A percentile compares a stretch with the other conserved stretches of the same genome.
These are phyloP conservation scores for Eueremaeus valkanovi DNA, from an alignment of 2,888 invertebrate species.

Conservation along the genomic window DNA sequence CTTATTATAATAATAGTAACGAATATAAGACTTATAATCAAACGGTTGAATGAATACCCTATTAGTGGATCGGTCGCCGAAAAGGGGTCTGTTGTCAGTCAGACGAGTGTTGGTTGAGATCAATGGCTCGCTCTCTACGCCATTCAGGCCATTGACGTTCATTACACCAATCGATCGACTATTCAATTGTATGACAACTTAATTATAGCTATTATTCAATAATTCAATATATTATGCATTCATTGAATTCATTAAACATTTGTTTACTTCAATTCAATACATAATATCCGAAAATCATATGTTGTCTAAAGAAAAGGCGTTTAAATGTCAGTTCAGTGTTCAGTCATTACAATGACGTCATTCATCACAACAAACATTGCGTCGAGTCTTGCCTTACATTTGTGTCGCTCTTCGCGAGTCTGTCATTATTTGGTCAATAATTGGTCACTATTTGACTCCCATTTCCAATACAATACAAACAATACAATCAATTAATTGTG, in stretches of 20 bases:
- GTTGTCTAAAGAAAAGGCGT: neutral
- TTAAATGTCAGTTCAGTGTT: neutral
- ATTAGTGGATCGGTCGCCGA: constrained; percentile 15
- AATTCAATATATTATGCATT: neutral
- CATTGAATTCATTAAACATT: neutral
- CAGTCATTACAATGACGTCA: neutral
- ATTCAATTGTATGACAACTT: too few relatives aligned
- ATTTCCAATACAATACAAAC: too few relatives aligned
- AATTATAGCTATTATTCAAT: too few relatives aligned
- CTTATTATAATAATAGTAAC: too few relatives aligned
- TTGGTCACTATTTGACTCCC: too few relatives aligned
- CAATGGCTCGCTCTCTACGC: constrained; percentile 27
- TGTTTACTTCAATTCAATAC: neutral
- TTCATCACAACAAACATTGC: neutral
- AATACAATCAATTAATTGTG: too few relatives aligned
- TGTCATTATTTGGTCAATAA: too few relatives aligned
- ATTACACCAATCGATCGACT: neutral
- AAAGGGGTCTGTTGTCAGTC: constrained; percentile 30
- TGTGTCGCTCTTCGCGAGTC: too few relatives aligned
- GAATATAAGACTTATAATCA: too few relatives aligned
- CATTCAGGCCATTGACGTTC: neutral
- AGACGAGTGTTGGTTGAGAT: neutral
- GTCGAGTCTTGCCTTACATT: too few relatives aligned
- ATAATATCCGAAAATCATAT: neutral
- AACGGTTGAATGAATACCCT: constrained; percentile 19